Evolutionary conservation across 1,140 invertebrate species (phyloP), one percentile per base, ranked within the genome.

Genomic region (Ericerus pela): DNA sequence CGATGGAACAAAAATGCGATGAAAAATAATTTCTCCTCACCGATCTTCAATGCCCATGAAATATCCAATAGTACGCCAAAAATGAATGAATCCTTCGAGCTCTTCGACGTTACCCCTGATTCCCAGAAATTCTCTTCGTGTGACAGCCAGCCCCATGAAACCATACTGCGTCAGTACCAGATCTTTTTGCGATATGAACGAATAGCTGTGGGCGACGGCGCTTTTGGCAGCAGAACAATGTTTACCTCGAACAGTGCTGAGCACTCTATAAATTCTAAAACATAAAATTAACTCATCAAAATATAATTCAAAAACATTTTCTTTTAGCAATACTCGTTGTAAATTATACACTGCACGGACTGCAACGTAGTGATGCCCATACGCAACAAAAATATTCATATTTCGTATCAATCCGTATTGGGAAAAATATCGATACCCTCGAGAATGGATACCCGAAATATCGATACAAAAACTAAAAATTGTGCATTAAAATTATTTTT

Each of bases 101-200:
- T 84, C 81, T 10, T 72, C 61, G 18, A 71, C 72, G 2, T 65
- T 64, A 12, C 72, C 41, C 2, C 65, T 60, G 2, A 89, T 69
- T 1, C 85, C 83, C 28, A 88, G 72, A 29, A 75, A 67, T 41
- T 80, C 68, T 0, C 82, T 77, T 36, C 78, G 77, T 3, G 85
- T 58, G 0, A 89, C 62, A 1, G 79, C 74, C 51, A 82, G 79
- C 1, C 88, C 89, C 60, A 93, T 79, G 63, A 95, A 94, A 10
- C 84, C 85, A 62, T 87, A 89, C 65, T 86, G 85, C 0, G 90
- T 89, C 1, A 91, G 62, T 0, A 80, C 80, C 77, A 94, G 79
- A 60, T 92, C 88, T 57, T 80, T 75, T 68, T 95, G 90, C 16
- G 60, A 57, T 1, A 78, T 64, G 14, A 54, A 30, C 12, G 65